These are phyloP conservation scores for Eubucco bourcierii DNA, from an alignment of 2,113 vertebrate genomes.

Conservation along the genomic window DNA sequence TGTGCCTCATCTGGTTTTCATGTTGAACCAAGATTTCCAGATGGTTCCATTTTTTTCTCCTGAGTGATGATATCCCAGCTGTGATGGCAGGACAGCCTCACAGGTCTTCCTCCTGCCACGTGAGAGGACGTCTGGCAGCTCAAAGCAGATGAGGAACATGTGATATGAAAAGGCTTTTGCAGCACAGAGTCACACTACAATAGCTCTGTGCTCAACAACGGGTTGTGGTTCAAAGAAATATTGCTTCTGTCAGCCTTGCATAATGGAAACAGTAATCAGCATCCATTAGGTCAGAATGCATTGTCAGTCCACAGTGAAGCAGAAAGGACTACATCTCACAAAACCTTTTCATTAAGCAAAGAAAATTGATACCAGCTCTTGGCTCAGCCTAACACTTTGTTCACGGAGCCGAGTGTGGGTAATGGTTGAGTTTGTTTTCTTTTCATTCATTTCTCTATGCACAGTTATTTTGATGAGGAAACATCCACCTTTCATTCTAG, in stretches of 20 bases:
- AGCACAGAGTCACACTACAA: not conserved
- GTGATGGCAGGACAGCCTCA: not conserved
- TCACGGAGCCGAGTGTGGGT: not conserved
- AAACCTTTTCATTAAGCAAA: conserved; percentile 59
- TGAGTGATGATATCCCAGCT: not conserved
- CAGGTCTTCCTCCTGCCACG: not conserved
- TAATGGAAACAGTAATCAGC: conserved; percentile 64
- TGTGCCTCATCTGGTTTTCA: not conserved
- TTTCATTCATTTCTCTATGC: conserved; percentile 8
- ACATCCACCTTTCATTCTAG: conserved; percentile 35
- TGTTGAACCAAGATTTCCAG: not conserved
- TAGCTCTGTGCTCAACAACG: conserved; percentile 41
- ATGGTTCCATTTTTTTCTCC: not conserved
- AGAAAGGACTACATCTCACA: conserved; percentile 53
- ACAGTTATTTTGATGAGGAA: conserved; percentile 55
- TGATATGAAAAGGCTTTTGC: conserved; percentile 59
- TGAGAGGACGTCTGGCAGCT: not conserved
- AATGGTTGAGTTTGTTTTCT: conserved; percentile 56
- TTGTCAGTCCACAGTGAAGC: conserved; percentile 62
- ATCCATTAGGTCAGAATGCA: conserved; percentile 63
- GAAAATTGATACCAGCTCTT: conserved; percentile 60
- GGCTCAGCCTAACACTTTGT: conserved; percentile 44
- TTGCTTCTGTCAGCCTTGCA: conserved; percentile 58
- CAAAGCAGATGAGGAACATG: conserved; percentile 16
- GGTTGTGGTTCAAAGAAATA: conserved; percentile 56